Percentiles rank a stretch among this genome's conserved stretches.
Evolutionary conservation across 2,888 invertebrate species (phyloP).

Genomic region (Scaptomyza reducta): DNA sequence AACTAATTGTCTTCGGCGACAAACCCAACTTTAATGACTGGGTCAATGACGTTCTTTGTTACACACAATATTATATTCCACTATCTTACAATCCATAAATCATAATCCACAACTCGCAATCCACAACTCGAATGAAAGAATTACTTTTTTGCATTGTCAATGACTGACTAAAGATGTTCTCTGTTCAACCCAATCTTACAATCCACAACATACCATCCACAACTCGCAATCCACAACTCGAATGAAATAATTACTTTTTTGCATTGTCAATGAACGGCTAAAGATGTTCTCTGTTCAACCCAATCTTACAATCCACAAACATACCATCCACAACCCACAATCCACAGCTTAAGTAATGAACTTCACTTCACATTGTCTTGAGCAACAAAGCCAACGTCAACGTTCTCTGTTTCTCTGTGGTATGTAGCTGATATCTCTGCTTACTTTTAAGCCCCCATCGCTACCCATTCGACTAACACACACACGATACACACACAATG

Average conservation of each 20-base stretch:
- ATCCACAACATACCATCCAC: neutral
- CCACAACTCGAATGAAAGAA: neutral
- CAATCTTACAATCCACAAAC: neutral
- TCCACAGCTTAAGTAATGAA: too few species aligned
- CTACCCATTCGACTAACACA: neutral
- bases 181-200: too few species aligned
- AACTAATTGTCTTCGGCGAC: neutral
- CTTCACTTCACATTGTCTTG: neutral
- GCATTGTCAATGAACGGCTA: too few species aligned
- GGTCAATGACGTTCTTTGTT: constrained; percentile 2
- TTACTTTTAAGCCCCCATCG: neutral
- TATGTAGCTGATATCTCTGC: neutral
- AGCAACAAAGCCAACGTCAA: neutral
- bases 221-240: neutral
- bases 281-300: too few species aligned
- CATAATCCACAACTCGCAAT: neutral
- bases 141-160: too few species aligned
- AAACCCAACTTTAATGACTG: constrained; percentile 6
- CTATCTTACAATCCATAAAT: neutral
- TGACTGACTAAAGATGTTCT: too few species aligned
- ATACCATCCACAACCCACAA: neutral
- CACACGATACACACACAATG: constrained; percentile 4
- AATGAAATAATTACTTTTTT: too few species aligned
- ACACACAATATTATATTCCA: neutral
- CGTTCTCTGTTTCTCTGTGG: constrained; percentile 12